Evolutionary conservation across 2,888 invertebrate genomes (phyloP), one percentile per base, ranked within the genome.

Genomic region (Allolobophora icterica): DNA sequence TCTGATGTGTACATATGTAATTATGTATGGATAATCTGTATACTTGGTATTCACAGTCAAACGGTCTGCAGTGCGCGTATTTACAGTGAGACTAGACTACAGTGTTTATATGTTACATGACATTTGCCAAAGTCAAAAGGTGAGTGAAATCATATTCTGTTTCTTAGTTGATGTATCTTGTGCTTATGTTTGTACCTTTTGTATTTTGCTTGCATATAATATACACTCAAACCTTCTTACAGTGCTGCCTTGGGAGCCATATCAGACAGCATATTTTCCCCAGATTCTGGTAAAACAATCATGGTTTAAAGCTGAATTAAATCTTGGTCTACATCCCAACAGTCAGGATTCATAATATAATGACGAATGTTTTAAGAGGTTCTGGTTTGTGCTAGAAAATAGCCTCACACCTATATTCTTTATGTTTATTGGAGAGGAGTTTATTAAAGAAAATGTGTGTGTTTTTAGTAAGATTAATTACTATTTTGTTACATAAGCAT

Each of bases 401-500:
- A 71, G 2, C 71, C n/a, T 8, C 24, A 24, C 52, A 24, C 52
- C 52, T n/a, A 0, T 71, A n/a, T 71, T 71, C 71, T 71, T 71
- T 71, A 71, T 71, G 71, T 52, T 52, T 24, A 52, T 52, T 52
- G 52, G 21, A 52, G n/a, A n/a, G 6, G 30, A 71, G 71, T 71
- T 17, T 71, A n/a, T 30, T 71, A 71, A 30, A 8, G 71, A 71
- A 71, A n/a, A 71, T 71, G n/a, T 71, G 21, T 24, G 71, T 71
- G 71, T 71, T 19, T 52, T 52, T 52, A 52, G 52, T 52, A 19
- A 52, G 8, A n/a, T 71, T n/a, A 71, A 71, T 13, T 52, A 52
- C 52, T 71, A 71, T 71, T 71, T 71, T 71, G 71, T 71, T n/a
- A 71, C n/a, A 71, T n/a, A n/a, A n/a, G 71, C 71, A 71, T 71